Base-by-base conservation (phyloP, 1,140 invertebrate genomes). In the Capitella teleta region DNA sequence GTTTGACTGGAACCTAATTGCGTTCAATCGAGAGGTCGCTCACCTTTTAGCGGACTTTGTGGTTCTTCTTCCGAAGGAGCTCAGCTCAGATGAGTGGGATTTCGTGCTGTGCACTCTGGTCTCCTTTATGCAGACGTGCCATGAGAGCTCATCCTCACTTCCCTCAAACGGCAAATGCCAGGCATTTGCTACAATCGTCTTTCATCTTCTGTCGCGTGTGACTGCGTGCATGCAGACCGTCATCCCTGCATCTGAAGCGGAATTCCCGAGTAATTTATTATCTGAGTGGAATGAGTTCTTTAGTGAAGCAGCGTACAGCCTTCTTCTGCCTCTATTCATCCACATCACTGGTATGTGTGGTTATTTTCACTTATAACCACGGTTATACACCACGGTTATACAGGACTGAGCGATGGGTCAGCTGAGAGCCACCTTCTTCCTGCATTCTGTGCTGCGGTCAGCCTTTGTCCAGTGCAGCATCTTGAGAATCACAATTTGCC, bases 231-330 rank as follows among this genome's bases (percentile, higher is more conserved):
- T 53, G 34, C 36, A 37, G 30, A 30, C 21, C 2, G 36, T 38
- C 16, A 3, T 38, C 14, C 21, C 21, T 18, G 25, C 26, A 14
- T 28, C 26, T 30, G 18, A n/a, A 28, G 19, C 18, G 18, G 30
- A 40, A 8, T 58, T 56, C 40, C 61, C 62, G n/a, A 43, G 36
- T 2, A 60, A 60, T 38, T 53, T 66, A 3, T 51, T 79, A 72
- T 68, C 68, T 77, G 72, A 73, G 42, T 72, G 69, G 70, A 55
- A 58, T 10, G 70, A 74, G 52, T 72, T 74, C 52, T 73, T 72
- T 51, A 60, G 62, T 55, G 62, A 63, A 40, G 59, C 58, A 14
- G 52, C 64, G 0, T 73, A 57, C 51, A 49, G 49, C 24, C 46
- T 57, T 3, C 25, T 72, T 8, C 46, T 73, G 10, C 64, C 59